Evolutionary conservation across 2,888 invertebrate genomes (phyloP), one percentile per base, ranked within the genome.

Genomic region (Drosophila koepferae): DNA sequence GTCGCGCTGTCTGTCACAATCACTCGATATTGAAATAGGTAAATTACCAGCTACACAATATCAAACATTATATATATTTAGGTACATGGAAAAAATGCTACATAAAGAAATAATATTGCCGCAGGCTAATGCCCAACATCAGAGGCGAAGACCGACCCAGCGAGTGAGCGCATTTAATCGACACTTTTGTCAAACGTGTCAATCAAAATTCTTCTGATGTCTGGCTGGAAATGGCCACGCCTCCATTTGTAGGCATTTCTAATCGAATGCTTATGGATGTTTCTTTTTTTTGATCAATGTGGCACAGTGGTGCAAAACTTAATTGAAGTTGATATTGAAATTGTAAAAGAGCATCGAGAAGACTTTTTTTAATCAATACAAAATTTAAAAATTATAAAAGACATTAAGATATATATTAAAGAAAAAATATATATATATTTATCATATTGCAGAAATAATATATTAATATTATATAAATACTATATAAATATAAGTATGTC

Each of bases 161-260:
- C 40, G 56, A 65, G 44, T 58, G 65, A 75, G 49, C 66, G 62
- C 66, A 51, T 71, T 65, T 87, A 87, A 87, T 89, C 89, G 88
- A 65, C 88, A 86, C 84, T 77, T 86, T 88, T 86, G 86, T 82
- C 88, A 82, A 80, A 79, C 69, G 77, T 77, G 89, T 86, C 89
- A 89, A 86, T 89, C 90, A 87, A 64, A 70, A 58, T 12, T 51
- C 67, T 44, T 51, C 38, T 61, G 75, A 75, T 74, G 75, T 74
- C 64, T 74, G 55, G 69, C 74, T 73, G 63, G 60, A 58, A 56
- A 56, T 41, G 41, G 8, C 54, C 67, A 67, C 77, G 72, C 70
- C 66, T 36, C 6, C 38, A 31, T 65, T 44, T 36, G 34, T 5
- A 31, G 12, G 51, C 51, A 55, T 44, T 54, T 58, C 51, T 18